A percentile compares a stretch with the other conserved stretches of the same genome.
Conservation (phyloP, 2,113 vertebrate genomes). For the Spermophilus dauricus region DNA sequence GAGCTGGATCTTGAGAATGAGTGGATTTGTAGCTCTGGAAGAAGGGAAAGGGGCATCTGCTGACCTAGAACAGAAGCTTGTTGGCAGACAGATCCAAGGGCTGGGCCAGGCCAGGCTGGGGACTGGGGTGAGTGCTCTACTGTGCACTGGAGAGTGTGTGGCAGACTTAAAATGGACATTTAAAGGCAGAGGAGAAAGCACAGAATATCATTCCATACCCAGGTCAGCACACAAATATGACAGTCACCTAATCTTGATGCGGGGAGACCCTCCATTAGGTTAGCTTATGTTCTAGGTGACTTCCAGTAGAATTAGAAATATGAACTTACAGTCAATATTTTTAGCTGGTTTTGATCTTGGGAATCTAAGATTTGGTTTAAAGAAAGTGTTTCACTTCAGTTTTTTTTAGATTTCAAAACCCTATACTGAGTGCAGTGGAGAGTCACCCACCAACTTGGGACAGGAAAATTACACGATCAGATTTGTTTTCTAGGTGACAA, state of each 20-base stretch:
- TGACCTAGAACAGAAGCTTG: not conserved
- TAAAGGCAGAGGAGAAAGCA: too few species aligned
- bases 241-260: too few species aligned
- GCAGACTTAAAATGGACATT: not conserved
- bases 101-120: fast-evolving
- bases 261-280: fast-evolving
- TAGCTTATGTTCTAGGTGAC: too few species aligned
- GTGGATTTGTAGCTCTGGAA: not conserved
- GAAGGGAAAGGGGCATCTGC: not conserved
- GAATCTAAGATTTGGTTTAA: not conserved
- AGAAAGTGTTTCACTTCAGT: not conserved
- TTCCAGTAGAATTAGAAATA: too few species aligned
- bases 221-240: not conserved
- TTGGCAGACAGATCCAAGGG: not conserved
- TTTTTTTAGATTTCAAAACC: not conserved
- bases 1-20: fast-evolving
- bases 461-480: not conserved
- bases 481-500: not conserved
- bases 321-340: not conserved
- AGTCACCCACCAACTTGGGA: not conserved
- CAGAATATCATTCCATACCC: too few species aligned
- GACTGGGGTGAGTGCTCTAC: fast-evolving
- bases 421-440: not conserved
- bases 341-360: not conserved
- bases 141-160: fast-evolving